Conservation (phyloP, 2,113 vertebrate genomes). For the Ahaetulla prasina region DNA sequence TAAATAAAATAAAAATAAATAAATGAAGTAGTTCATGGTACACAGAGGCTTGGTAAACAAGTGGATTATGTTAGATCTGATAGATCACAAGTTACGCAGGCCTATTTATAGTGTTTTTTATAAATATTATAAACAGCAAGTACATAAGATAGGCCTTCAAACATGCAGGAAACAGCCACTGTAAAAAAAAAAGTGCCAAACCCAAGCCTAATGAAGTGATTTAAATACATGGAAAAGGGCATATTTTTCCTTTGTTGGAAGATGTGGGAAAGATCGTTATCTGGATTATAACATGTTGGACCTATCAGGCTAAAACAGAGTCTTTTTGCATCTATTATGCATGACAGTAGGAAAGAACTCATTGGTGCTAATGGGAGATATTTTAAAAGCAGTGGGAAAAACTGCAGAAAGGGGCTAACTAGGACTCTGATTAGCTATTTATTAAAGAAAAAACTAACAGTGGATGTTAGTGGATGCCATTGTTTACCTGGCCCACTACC, state of each 20-base stretch:
- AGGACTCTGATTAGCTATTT: background rate
- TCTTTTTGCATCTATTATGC: background rate
- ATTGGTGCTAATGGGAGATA: background rate
- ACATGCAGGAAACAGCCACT: background rate
- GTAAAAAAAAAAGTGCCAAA: background rate
- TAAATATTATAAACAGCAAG: background rate
- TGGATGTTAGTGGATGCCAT: background rate
- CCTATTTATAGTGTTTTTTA: background rate
- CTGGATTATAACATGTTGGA: background rate
- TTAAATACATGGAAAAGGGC: background rate
- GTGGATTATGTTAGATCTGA: background rate
- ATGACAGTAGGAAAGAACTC: background rate
- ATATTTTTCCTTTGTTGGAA: background rate
- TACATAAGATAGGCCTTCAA: background rate
- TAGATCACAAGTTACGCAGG: background rate
- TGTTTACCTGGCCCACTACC: background rate
- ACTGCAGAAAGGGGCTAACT: too few species aligned
- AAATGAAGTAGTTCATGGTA: background rate
- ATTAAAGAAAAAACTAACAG: background rate
- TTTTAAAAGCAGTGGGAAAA: background rate
- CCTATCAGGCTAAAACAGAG: background rate
- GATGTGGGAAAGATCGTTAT: background rate
- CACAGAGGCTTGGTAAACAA: background rate
- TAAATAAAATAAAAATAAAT: too few species aligned
- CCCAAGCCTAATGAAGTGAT: background rate